Percentiles rank a stretch among this genome's conserved stretches.
phyloP scores from a whole-genome alignment of 2,113 vertebrate genomes.

The Ursus arctos region DNA sequence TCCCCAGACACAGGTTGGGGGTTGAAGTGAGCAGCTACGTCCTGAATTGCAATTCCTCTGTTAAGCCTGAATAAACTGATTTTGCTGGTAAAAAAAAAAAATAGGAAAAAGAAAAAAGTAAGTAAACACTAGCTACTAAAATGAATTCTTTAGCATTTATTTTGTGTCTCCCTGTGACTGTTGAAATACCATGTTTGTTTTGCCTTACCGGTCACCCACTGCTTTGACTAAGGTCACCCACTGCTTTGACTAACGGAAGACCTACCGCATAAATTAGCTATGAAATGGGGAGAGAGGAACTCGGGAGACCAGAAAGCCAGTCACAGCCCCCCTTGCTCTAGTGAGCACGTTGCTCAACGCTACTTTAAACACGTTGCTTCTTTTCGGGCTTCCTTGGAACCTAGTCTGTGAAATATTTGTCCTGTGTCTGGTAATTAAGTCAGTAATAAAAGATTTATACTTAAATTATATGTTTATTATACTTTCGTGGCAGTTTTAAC shows the following conservation, averaged over 20 bases:
- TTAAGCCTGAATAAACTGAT: not conserved
- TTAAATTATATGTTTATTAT: not conserved
- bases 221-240: not conserved
- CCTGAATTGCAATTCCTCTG: not conserved
- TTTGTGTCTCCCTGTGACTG: not conserved
- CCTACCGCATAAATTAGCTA: not conserved
- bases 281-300: not conserved
- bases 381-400: not conserved
- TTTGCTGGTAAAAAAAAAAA: not conserved
- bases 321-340: not conserved
- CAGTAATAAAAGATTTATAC: not conserved
- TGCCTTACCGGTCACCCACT: not conserved
- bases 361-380: not conserved
- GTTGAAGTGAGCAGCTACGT: not conserved
- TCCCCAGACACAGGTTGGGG: not conserved
- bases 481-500: not conserved
- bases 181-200: not conserved
- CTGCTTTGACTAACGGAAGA: not conserved
- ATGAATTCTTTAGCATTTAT: not conserved
- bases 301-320: not conserved
- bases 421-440: not conserved
- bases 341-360: accelerated
- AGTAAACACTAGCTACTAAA: not conserved
- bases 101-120: not conserved
- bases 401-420: not conserved